phyloP scores from a whole-genome alignment of 2,888 invertebrate genomes.

The Drosophila siamana region DNA sequence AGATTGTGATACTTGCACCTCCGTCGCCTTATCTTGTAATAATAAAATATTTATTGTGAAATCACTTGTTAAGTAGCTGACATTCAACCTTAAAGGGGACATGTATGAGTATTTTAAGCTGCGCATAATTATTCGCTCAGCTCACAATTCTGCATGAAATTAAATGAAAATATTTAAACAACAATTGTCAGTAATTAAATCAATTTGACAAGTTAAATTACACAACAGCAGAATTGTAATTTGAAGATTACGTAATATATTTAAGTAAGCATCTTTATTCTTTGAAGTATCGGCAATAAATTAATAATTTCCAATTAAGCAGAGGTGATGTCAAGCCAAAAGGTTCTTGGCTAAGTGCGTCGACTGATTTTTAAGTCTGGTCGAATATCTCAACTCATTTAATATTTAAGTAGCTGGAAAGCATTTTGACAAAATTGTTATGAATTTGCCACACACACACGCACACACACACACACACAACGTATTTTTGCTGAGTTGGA shows the following conservation, averaged over 20 bases:
- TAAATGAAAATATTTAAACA: background rate
- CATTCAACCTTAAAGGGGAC: background rate
- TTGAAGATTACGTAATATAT: background rate
- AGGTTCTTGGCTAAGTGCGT: constrained; percentile 13
- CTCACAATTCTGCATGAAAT: too few relatives aligned
- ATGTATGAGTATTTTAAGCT: background rate
- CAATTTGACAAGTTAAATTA: background rate
- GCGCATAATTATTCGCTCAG: background rate
- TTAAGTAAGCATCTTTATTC: background rate
- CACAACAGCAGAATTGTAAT: background rate
- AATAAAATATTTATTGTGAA: constrained; percentile 9
- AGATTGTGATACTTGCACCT: constrained; percentile 3
- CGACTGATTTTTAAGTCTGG: constrained; percentile 53
- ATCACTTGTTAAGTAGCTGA: background rate
- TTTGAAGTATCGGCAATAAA: background rate
- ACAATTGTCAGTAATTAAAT: background rate
- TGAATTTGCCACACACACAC: constrained; percentile 65
- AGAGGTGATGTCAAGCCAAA: background rate
- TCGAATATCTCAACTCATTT: constrained; percentile 65
- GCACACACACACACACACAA: background rate
- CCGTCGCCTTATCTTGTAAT: constrained; percentile 16
- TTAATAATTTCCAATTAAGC: constrained; percentile 5
- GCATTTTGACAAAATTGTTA: constrained; percentile 78
- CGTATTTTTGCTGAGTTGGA: constrained; percentile 55
- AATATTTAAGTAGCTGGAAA: constrained; percentile 73